Base-by-base conservation (phyloP, 2,797 vertebrate genomes). In the Pseudotriccus pelzelni region DNA sequence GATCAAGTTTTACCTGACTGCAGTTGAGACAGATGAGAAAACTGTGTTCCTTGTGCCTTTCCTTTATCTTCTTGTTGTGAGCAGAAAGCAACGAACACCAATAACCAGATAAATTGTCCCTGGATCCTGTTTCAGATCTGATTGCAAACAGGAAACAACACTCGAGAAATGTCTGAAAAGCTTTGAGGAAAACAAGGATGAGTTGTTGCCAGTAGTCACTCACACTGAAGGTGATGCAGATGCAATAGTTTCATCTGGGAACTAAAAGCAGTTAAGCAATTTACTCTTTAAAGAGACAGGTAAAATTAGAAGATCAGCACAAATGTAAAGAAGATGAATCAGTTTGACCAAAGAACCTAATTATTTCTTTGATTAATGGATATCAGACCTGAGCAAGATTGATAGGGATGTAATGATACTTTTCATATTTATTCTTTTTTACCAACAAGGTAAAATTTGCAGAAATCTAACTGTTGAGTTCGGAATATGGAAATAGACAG, bases 51-150 rank as follows among this genome's bases (percentile, higher is more conserved):
- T 69, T 52, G 17, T 66, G 53, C 79, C 43, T 79, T 91, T 75
- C 59, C 60, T 90, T 84, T 87, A 89, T 96, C 89, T 92, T 74
- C 72, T 56, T 84, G 11, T 79, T 87, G 44, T 32, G n/a, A 85
- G 41, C 60, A 76, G 74, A 76, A 72, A 78, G 80, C 81, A 89
- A 7, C 24, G n/a, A 69, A 17, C 47, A 32, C 55, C 59, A 86
- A 72, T 24, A 79, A 68, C 25, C 27, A 76, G 37, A 49, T 63
- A 32, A 78, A 7, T 68, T 62, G 58, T 72, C 41, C 41, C 41
- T 56, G 52, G 37, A 20, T 84, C 30, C 53, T 39, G 50, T 68
- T 85, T 87, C 28, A 12, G 52, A 25, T 85, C 55, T 58, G 22
- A 44, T 28, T 84, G 37, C 70, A 78, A 44, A 59, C 27, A 56